phyloP scores from a whole-genome alignment of 2,113 vertebrate species.

The Pygoscelis adeliae region DNA sequence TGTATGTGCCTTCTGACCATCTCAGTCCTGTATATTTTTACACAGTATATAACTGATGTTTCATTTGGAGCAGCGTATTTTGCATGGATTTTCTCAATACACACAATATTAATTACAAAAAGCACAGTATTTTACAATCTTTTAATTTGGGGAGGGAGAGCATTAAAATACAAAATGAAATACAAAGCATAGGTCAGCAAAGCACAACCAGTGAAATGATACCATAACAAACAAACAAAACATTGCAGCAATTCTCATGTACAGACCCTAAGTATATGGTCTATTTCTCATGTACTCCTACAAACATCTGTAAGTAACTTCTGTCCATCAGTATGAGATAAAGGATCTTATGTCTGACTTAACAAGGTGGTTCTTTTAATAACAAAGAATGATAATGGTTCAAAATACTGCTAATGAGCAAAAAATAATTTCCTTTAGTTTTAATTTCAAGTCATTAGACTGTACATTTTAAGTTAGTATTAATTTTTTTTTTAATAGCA shows the following conservation, averaged over 20 bases:
- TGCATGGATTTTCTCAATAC: neutral
- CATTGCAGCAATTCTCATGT: neutral
- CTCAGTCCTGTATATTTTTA: neutral
- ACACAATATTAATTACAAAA: neutral
- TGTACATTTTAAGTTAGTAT: neutral
- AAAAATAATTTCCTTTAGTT: neutral
- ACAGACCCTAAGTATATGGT: neutral
- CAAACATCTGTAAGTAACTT: neutral
- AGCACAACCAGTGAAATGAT: neutral
- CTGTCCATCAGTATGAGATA: neutral
- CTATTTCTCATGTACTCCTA: neutral
- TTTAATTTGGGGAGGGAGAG: neutral
- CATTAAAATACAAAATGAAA: neutral
- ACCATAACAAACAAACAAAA: neutral
- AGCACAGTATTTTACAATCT: neutral
- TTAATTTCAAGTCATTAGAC: neutral
- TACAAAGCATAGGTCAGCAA: neutral
- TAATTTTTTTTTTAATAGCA: neutral
- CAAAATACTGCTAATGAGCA: neutral
- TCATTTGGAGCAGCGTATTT: neutral
- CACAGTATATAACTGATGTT: neutral
- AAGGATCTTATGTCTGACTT: neutral
- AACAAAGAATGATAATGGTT: neutral
- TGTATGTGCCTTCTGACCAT: neutral
- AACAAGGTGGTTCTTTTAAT: neutral